Percentiles rank a stretch among this genome's conserved stretches.
phyloP scores from a whole-genome alignment of 2,888 invertebrate genomes.

The Lacanobia wlatinum region DNA sequence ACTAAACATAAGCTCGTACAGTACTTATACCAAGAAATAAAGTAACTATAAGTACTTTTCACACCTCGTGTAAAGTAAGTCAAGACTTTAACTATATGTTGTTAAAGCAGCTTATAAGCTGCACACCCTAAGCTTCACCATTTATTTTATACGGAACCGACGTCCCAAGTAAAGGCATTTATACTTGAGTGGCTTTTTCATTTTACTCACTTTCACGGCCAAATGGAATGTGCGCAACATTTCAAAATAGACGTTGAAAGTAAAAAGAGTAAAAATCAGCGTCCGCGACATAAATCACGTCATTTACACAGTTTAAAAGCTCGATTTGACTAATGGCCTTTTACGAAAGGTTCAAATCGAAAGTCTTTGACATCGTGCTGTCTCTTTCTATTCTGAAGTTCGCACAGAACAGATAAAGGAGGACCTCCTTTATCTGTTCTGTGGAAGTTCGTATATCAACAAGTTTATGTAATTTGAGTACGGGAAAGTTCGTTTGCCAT shows the following conservation, averaged over 20 bases:
- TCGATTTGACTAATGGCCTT: constrained; percentile 80
- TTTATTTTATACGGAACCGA: constrained; percentile 58
- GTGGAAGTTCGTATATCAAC: constrained; percentile 35
- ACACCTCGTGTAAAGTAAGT: constrained; percentile 22
- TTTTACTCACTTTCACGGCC: constrained; percentile 75
- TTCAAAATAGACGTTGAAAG: constrained; percentile 77
- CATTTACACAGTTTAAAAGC: constrained; percentile 83
- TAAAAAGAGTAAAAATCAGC: constrained; percentile 77
- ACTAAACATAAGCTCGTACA: background rate
- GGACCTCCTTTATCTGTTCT: no score
- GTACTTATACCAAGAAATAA: background rate
- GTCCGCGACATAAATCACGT: constrained; percentile 79
- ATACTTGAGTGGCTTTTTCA: constrained; percentile 76
- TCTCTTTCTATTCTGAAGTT: constrained; percentile 64
- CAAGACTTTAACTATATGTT: constrained; percentile 16
- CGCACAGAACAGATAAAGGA: no score
- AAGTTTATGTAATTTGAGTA: constrained; percentile 46
- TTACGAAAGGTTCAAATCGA: constrained; percentile 68
- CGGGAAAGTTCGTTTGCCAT: constrained; percentile 27
- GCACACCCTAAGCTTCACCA: constrained; percentile 22
- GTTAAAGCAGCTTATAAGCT: constrained; percentile 8
- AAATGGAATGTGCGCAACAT: constrained; percentile 79
- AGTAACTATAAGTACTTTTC: constrained; percentile 20
- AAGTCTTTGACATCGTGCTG: constrained; percentile 71
- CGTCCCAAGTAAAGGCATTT: constrained; percentile 64